These are phyloP conservation scores for Syngnathus scovelli DNA, from an alignment of 2,113 vertebrate species.

Conservation along the genomic window DNA sequence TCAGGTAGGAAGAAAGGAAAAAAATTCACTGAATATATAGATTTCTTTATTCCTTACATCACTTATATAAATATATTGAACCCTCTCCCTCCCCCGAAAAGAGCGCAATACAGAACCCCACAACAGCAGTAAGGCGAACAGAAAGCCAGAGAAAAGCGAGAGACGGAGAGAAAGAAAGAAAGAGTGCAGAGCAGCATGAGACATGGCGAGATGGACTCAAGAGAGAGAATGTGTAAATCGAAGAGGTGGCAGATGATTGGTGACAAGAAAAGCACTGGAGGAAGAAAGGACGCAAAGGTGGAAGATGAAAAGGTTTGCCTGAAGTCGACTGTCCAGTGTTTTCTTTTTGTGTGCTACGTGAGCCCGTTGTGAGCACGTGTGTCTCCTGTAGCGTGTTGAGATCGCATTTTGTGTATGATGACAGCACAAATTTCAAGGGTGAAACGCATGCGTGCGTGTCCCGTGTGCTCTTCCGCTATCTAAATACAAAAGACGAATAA, in stretches of 20 bases:
- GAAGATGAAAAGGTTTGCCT: constrained; percentile 48
- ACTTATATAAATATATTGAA: constrained; percentile 82
- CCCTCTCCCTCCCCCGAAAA: constrained; percentile 45
- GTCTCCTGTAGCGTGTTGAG: constrained; percentile 16
- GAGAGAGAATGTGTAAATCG: constrained; percentile 66
- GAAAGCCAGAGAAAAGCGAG: constrained; percentile 65
- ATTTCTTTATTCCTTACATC: constrained; percentile 80
- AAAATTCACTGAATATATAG: constrained; percentile 79
- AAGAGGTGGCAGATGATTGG: constrained; percentile 39
- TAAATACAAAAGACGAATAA: constrained; percentile 65
- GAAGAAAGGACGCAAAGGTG: constrained; percentile 28
- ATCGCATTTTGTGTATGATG: constrained; percentile 24
- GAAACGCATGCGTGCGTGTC: constrained; percentile 68
- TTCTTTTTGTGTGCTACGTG: constrained; percentile 63
- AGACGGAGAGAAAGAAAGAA: constrained; percentile 34
- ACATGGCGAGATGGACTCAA: constrained; percentile 31
- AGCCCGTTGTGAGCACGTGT: constrained; percentile 54
- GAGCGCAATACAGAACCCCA: constrained; percentile 74
- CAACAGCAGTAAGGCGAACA: constrained; percentile 79
- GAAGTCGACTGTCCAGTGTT: constrained; percentile 70
- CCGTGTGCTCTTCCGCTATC: constrained; percentile 72
- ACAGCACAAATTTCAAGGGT: constrained; percentile 62
- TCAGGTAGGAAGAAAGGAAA: constrained; percentile 30
- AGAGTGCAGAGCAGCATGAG: constrained; percentile 36
- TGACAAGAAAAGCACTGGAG: constrained; percentile 40